Evolutionary conservation across 1,140 invertebrate species (phyloP).

Genomic region (Magallana gigas): DNA sequence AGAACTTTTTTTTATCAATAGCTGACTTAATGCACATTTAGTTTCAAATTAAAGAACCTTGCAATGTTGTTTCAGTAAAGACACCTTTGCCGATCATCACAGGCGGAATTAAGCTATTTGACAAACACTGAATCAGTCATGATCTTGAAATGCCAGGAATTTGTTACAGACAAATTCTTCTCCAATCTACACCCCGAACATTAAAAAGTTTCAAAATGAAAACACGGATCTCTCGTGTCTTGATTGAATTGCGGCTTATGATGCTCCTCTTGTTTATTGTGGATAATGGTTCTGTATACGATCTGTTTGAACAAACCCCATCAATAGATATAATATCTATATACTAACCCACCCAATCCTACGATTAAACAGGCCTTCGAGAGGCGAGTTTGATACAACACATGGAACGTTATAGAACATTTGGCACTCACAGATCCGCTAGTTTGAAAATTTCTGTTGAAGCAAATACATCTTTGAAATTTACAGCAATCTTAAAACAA

Average conservation of each 20-base stretch:
- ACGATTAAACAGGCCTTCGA: not conserved
- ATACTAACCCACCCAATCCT: slow-evolving; percentile 7
- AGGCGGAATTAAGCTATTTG: not conserved
- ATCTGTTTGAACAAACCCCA: slow-evolving; percentile 14
- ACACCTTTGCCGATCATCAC: too few relatives aligned
- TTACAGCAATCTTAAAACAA: too few relatives aligned
- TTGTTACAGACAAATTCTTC: not conserved
- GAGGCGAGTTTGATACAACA: not conserved
- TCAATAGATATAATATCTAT: slow-evolving; percentile 14
- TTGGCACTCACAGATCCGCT: not conserved
- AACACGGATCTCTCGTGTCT: not conserved
- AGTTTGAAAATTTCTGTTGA: too few relatives aligned
- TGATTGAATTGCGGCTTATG: slow-evolving; percentile 18
- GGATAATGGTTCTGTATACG: slow-evolving; percentile 23
- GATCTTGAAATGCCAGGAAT: not conserved
- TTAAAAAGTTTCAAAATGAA: not conserved
- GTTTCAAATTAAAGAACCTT: too few relatives aligned
- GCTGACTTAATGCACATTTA: not conserved
- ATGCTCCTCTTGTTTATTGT: slow-evolving; percentile 7
- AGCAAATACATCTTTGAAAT: too few relatives aligned
- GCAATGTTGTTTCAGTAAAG: too few relatives aligned
- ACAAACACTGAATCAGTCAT: slow-evolving; percentile 14
- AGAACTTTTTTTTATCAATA: slow-evolving; percentile 9
- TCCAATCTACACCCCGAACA: not conserved
- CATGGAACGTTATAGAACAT: not conserved